These are phyloP conservation scores for Brachionus angularis DNA, from an alignment of 1,140 invertebrate genomes.

Conservation along the genomic window DNA sequence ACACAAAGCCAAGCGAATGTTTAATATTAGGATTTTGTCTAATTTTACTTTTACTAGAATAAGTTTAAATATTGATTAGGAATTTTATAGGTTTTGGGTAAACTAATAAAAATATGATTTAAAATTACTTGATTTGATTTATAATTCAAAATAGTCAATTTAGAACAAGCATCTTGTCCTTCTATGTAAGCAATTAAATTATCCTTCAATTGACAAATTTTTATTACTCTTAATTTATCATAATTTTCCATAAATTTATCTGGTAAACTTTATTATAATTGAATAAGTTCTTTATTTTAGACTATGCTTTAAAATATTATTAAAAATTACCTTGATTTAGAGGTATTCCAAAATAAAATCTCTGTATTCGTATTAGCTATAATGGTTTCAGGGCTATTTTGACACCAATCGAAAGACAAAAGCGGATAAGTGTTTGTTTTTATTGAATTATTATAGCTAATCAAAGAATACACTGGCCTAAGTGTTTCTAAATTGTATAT, in stretches of 20 bases:
- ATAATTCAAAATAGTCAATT: slow-evolving; percentile 23
- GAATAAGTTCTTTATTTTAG: background rate
- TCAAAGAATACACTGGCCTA: slow-evolving; percentile 1
- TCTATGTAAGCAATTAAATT: background rate
- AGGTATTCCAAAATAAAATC: slow-evolving; percentile 22
- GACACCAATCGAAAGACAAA: slow-evolving; percentile 25
- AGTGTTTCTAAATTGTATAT: slow-evolving; percentile 12
- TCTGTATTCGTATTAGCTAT: background rate
- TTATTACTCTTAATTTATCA: slow-evolving; percentile 16
- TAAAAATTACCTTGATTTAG: slow-evolving; percentile 9
- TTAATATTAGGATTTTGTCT: too few relatives aligned
- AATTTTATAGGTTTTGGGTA: background rate
- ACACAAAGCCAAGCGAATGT: too few relatives aligned
- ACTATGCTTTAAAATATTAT: too few relatives aligned
- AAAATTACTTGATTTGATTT: slow-evolving; percentile 29
- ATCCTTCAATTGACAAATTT: background rate
- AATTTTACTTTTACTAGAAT: too few relatives aligned
- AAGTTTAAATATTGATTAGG: too few relatives aligned
- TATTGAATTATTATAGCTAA: background rate
- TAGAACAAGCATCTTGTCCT: slow-evolving; percentile 21
- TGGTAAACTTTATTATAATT: background rate
- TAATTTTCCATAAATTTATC: slow-evolving; percentile 2
- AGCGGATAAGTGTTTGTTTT: background rate
- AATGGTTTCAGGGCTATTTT: background rate
- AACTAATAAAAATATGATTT: background rate